Percentiles rank a stretch among this genome's conserved stretches.
Conservation (phyloP, 2,888 invertebrate genomes). For the Biston stratarius region DNA sequence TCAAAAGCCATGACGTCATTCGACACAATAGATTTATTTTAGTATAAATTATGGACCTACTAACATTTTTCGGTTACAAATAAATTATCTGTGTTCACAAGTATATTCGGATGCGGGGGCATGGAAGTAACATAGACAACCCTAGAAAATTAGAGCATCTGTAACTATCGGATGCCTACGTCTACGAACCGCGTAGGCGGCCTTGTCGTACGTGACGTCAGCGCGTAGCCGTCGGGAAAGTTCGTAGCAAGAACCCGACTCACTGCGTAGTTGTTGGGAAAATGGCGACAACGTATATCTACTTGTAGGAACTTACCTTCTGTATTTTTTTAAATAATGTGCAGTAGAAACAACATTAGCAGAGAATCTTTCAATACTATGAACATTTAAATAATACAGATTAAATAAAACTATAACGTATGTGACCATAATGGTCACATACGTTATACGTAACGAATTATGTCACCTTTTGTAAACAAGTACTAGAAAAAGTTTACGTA, state of each 20-base stretch:
- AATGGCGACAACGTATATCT: background rate
- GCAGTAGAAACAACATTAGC: background rate
- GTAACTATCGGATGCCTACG: conserved; percentile 12
- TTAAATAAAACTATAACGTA: too few relatives aligned
- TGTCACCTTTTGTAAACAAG: background rate
- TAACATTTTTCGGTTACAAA: background rate
- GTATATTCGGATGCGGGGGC: conserved; percentile 3
- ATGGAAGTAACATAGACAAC: background rate
- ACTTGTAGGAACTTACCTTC: background rate
- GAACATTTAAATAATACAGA: too few relatives aligned
- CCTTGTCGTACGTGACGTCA: conserved; percentile 25
- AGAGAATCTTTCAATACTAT: background rate
- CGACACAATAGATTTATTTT: background rate
- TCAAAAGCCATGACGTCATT: conserved; percentile 1
- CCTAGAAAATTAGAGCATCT: conserved; percentile 13
- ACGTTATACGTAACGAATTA: background rate
- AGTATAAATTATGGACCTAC: background rate
- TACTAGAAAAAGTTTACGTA: background rate
- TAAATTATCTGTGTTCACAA: background rate
- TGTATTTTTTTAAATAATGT: background rate
- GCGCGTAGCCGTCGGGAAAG: conserved; percentile 15
- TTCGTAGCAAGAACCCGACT: conserved; percentile 17
- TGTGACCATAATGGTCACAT: background rate
- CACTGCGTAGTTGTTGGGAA: background rate
- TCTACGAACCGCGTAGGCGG: conserved; percentile 26